A percentile compares a stretch with the other conserved stretches of the same genome.
Evolutionary conservation across 64 coral and sea anemone genomes (phyloP).

Genomic region (Actinia tenebrosa): DNA sequence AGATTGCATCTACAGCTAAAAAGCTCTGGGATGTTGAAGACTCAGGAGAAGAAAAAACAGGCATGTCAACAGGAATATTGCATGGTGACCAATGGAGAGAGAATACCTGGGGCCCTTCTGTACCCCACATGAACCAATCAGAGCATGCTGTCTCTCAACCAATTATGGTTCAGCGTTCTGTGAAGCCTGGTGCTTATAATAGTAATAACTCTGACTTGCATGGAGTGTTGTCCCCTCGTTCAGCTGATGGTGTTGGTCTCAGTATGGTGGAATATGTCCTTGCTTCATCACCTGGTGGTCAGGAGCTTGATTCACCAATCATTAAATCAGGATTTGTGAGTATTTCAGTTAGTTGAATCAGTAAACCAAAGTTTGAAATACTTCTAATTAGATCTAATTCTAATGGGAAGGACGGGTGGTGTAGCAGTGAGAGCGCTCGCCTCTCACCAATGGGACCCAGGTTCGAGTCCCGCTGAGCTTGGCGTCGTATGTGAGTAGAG

Average conservation of each 20-base stretch:
- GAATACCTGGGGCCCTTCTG: conserved; percentile 83
- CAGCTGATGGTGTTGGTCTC: conserved; percentile 85
- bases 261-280: conserved; percentile 96
- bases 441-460: too few relatives aligned
- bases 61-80: conserved; percentile 72
- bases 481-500: too few relatives aligned
- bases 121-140: conserved; percentile 83
- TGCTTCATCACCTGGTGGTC: conserved; percentile 77
- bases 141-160: conserved; percentile 98
- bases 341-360: neutral
- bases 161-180: conserved; percentile 87
- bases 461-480: too few relatives aligned
- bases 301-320: conserved; percentile 90
- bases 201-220: conserved; percentile 56
- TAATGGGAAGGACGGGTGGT: too few relatives aligned
- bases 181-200: conserved; percentile 76
- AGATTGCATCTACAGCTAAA: conserved; percentile 98
- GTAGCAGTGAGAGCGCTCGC: too few relatives aligned
- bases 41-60: conserved; percentile 68
- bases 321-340: conserved; percentile 96
- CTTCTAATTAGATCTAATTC: too few relatives aligned
- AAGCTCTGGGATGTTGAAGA: conserved; percentile 96
- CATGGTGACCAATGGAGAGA: conserved; percentile 84
- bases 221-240: conserved; percentile 80
- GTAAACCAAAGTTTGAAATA: too few relatives aligned